phyloP scores from a whole-genome alignment of 2,888 invertebrate genomes.

The Andrena minutula region DNA sequence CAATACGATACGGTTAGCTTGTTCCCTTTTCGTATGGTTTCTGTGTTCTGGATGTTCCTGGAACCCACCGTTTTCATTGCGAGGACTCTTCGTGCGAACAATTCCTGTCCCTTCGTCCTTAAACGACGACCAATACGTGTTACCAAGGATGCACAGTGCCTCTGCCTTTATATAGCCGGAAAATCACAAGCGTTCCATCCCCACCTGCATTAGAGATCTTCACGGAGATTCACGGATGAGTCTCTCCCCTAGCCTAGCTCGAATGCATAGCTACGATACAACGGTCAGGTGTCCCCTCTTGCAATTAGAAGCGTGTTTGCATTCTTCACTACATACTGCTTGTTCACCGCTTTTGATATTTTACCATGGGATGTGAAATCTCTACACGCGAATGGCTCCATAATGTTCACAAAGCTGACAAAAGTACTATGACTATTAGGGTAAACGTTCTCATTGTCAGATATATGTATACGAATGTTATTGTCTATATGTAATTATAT shows the following conservation, averaged over 20 bases:
- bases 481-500: no score
- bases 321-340: constrained; percentile 30
- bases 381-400: no score
- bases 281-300: constrained; percentile 33
- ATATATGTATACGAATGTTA: no score
- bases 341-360: constrained; percentile 5
- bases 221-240: constrained; percentile 61
- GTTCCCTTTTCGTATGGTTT: neutral
- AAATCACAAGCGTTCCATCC: constrained; percentile 78
- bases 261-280: constrained; percentile 65
- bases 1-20: neutral
- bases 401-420: no score
- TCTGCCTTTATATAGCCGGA: constrained; percentile 83
- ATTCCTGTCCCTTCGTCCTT: constrained; percentile 70
- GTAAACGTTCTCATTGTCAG: no score
- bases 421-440: no score
- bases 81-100: constrained; percentile 60
- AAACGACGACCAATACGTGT: constrained; percentile 77
- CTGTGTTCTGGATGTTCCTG: constrained; percentile 2
- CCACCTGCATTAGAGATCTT: constrained; percentile 61
- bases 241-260: constrained; percentile 62
- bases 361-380: no score
- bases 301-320: constrained; percentile 16
- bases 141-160: constrained; percentile 79
- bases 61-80: constrained; percentile 82